Evolutionary conservation across 2,113 vertebrate genomes (phyloP), one percentile per base, ranked within the genome.

Genomic region (Oryzias woworae): DNA sequence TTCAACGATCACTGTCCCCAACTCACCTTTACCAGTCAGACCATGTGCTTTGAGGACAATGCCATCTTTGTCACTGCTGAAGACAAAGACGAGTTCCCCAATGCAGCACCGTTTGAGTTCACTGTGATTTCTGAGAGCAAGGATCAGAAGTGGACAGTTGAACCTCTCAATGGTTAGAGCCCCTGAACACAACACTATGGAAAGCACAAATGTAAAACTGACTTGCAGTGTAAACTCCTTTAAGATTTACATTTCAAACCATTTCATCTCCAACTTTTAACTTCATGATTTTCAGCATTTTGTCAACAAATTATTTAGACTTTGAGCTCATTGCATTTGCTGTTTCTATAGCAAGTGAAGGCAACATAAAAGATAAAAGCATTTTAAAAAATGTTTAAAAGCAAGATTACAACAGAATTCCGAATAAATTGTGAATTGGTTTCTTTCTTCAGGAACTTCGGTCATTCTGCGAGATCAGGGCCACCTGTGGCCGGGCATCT

Each of bases 71-170:
- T 92, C 73, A 95, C 94, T 0, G 96, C 94, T 0, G 3, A 3
- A 7, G 97, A 99, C 58, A 8, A 52, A 49, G 97, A 98, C 13
- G 49, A 77, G 0, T 83, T 81, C 69, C 94, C 91, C 14, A 90
- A 97, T 55, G 90, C 92, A 13, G 83, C 69, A 7, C 97, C 97
- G 0, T 95, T 98, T 84, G 87, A 79, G 0, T 98, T 95, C 71
- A 78, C 20, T 1, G 20, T 98, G 47, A 31, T 93, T 48, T 73
- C 90, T 8, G 47, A 61, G 6, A 83, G 69, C 3, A 91, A 56
- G 13, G 58, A 87, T 6, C 72, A 89, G 53, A 62, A 89, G 0
- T 98, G 96, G 96, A 89, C 50, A 14, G 88, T 96, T 59, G 88
- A 90, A 48, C 84, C 28, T 26, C 5, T 75, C 41, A 94, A 96